Percentiles rank a stretch among this genome's conserved stretches.
Evolutionary conservation across 2,797 vertebrate species (phyloP).

Genomic region (Sphenodon punctatus): DNA sequence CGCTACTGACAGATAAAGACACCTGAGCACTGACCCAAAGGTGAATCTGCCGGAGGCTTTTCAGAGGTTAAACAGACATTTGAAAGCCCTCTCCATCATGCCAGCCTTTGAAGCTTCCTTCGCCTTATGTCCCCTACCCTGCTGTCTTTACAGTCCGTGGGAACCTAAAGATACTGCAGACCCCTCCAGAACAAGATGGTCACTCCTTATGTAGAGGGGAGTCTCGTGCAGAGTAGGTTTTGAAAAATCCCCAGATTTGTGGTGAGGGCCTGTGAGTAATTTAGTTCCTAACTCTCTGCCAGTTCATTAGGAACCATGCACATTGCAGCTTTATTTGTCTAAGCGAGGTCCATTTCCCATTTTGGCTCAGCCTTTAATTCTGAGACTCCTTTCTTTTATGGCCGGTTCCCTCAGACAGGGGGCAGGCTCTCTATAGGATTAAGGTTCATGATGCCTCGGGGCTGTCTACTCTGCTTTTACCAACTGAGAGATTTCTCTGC

Average conservation of each 20-base stretch:
- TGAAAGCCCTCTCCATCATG: conserved; percentile 11
- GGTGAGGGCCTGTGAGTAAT: fast-evolving
- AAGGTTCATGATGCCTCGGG: background rate
- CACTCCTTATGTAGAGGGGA: too few species aligned
- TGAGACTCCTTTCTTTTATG: background rate
- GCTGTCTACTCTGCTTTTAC: background rate
- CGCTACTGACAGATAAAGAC: conserved; percentile 52
- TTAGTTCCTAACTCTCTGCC: background rate
- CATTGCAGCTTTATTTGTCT: background rate
- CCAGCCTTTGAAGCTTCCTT: conserved; percentile 53
- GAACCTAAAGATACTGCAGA: background rate
- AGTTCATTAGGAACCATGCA: fast-evolving
- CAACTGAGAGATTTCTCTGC: fast-evolving
- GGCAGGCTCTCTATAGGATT: background rate
- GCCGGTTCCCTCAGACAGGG: background rate
- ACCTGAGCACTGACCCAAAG: conserved; percentile 67
- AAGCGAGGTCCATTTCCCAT: background rate
- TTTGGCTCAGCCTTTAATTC: background rate
- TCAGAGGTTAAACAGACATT: conserved; percentile 52
- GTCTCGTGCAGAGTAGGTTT: fast-evolving
- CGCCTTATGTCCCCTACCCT: conserved; percentile 1
- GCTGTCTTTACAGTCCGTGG: conserved; percentile 6
- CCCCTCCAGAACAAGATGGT: too few species aligned
- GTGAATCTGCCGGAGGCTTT: conserved; percentile 61
- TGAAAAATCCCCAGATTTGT: fast-evolving